Conservation (phyloP, 2,888 invertebrate species). For the Drosophila siamana region DNA sequence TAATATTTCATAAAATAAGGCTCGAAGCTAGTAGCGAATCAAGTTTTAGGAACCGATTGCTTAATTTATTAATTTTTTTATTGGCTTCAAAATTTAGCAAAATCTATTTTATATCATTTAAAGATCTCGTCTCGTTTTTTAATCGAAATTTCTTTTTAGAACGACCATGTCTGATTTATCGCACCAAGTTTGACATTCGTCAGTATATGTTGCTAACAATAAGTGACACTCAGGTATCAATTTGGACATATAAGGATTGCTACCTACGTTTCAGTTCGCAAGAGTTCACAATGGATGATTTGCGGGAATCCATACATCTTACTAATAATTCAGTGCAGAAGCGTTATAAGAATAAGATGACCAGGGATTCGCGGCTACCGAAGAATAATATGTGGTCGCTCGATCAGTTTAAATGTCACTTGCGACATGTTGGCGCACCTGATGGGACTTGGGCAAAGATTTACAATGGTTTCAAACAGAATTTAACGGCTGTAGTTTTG, state of each 20-base stretch:
- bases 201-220: constrained; percentile 93
- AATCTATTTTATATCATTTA: neutral
- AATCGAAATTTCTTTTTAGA: constrained; percentile 86
- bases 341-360: constrained; percentile 87
- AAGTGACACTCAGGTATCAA: constrained; percentile 90
- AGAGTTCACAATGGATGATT: constrained; percentile 91
- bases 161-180: constrained; percentile 92
- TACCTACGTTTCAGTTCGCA: constrained; percentile 95
- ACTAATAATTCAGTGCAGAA: constrained; percentile 95
- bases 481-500: constrained; percentile 92
- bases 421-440: constrained; percentile 85
- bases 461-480: constrained; percentile 94
- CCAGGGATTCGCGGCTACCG: constrained; percentile 89
- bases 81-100: neutral
- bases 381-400: constrained; percentile 94
- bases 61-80: constrained; percentile 43
- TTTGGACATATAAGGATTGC: constrained; percentile 95
- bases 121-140: neutral
- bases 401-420: constrained; percentile 89
- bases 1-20: too few relatives aligned
- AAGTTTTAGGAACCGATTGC: too few relatives aligned
- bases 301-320: constrained; percentile 94
- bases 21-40: too few relatives aligned
- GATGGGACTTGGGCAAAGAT: constrained; percentile 90
- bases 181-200: constrained; percentile 96